phyloP scores from a whole-genome alignment of 2,113 vertebrate species.

The Lanius collurio region DNA sequence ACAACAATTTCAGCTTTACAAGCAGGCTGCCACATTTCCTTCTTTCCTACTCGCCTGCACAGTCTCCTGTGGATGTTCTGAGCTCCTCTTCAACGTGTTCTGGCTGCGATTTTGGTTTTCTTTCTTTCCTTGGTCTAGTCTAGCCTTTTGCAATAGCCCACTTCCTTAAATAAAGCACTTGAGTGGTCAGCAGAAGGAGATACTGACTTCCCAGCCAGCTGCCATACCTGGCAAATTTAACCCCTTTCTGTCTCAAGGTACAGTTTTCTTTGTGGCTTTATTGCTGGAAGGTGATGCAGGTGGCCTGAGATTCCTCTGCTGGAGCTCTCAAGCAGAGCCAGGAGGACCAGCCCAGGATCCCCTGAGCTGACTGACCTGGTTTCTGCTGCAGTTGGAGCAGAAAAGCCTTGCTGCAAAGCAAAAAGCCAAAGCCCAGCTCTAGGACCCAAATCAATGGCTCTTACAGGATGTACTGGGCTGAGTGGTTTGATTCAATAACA shows the following conservation, averaged over 20 bases:
- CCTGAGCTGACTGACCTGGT: neutral
- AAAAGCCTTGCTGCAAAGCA: neutral
- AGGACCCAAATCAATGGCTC: fast-evolving
- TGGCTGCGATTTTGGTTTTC: neutral
- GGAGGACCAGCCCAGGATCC: neutral
- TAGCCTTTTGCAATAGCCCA: neutral
- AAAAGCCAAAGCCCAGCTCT: neutral
- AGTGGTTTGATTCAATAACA: fast-evolving
- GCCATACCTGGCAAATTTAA: neutral
- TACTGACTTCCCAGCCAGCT: neutral
- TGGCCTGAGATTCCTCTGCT: neutral
- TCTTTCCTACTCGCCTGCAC: neutral
- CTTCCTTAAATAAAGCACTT: neutral
- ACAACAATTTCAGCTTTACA: neutral
- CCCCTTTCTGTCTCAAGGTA: neutral
- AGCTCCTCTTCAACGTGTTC: neutral
- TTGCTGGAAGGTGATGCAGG: neutral
- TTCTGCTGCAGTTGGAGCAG: neutral
- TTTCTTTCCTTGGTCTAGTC: neutral
- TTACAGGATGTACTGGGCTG: neutral
- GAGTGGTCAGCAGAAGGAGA: neutral
- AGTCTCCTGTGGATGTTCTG: neutral
- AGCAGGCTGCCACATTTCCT: neutral
- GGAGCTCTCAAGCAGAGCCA: neutral
- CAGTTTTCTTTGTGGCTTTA: neutral